phyloP scores from a whole-genome alignment of 1,140 invertebrate species.

The Lordiphosa mommai region DNA sequence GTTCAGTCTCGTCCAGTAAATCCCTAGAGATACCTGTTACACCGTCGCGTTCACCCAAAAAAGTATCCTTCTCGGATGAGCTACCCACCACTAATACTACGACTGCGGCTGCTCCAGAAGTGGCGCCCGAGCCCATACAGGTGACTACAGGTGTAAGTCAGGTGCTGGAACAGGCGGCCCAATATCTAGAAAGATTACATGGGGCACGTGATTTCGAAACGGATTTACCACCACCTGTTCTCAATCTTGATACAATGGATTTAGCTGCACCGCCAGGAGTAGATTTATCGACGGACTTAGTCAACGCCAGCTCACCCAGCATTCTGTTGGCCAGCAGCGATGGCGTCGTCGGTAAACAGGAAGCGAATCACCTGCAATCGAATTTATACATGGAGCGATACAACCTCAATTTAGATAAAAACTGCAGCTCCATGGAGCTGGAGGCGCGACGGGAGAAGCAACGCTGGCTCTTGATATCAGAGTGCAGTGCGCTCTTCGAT shows the following conservation, averaged over 20 bases:
- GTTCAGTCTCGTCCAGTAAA: conserved; percentile 71
- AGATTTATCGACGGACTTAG: conserved; percentile 3
- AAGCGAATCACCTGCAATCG: conserved; percentile 62
- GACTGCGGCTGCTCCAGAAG: conserved; percentile 6
- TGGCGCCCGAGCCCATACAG: conserved; percentile 22
- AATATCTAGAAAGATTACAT: conserved; percentile 73
- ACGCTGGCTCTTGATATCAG: conserved; percentile 78
- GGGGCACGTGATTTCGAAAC: conserved; percentile 34
- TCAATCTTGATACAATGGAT: conserved; percentile 30
- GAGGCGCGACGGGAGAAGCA: conserved; percentile 78
- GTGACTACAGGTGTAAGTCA: conserved; percentile 65
- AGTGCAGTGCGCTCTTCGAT: conserved; percentile 74
- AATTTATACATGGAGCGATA: conserved; percentile 77
- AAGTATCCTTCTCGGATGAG: conserved; percentile 76
- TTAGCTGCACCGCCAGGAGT: conserved; percentile 9
- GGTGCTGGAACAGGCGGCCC: conserved; percentile 66
- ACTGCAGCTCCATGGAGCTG: conserved; percentile 79
- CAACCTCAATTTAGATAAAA: conserved; percentile 79
- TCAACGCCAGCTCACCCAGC: conserved; percentile 46
- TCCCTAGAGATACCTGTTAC: conserved; percentile 69
- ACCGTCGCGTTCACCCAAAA: conserved; percentile 74
- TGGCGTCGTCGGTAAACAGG: conserved; percentile 50
- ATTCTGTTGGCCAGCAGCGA: conserved; percentile 48
- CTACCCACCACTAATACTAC: conserved; percentile 36
- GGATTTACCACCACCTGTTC: conserved; percentile 28